Evolutionary conservation across 2,888 invertebrate species (phyloP).

Genomic region (Lepidocyrtinus sp.): DNA sequence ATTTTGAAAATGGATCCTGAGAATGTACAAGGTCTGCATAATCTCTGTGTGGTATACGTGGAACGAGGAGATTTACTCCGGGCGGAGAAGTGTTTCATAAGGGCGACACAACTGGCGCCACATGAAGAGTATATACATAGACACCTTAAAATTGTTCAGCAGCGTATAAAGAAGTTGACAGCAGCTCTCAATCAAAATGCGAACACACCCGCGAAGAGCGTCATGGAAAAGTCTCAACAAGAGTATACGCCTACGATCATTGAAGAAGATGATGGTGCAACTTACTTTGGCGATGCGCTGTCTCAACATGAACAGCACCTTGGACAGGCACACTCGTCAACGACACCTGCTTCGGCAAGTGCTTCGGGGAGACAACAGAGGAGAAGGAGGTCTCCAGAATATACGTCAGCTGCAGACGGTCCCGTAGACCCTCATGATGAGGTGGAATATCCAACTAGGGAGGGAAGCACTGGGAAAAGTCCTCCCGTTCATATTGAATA

Average conservation of each 20-base stretch:
- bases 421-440: slow-evolving; percentile 5
- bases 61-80: slow-evolving; percentile 89
- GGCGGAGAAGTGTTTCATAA: slow-evolving; percentile 88
- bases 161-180: slow-evolving; percentile 74
- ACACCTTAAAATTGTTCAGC: slow-evolving; percentile 90
- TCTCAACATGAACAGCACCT: slow-evolving; percentile 34
- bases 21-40: slow-evolving; percentile 95
- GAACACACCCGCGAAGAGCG: slow-evolving; percentile 44
- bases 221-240: slow-evolving; percentile 52
- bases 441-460: background rate
- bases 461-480: slow-evolving; percentile 19
- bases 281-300: slow-evolving; percentile 23
- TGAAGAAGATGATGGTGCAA: slow-evolving; percentile 29
- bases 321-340: slow-evolving; percentile 7
- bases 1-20: slow-evolving; percentile 90
- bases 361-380: slow-evolving; percentile 1
- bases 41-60: slow-evolving; percentile 95
- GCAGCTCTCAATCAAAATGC: slow-evolving; percentile 55
- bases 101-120: slow-evolving; percentile 87
- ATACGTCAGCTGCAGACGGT: background rate
- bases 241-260: slow-evolving; percentile 47
- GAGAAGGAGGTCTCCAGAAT: slow-evolving; percentile 4
- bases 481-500: slow-evolving; percentile 56
- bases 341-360: slow-evolving; percentile 21
- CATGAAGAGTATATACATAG: slow-evolving; percentile 91